These are phyloP conservation scores for Rhagologus leucostigma DNA, from an alignment of 2,113 vertebrate species.

Conservation along the genomic window DNA sequence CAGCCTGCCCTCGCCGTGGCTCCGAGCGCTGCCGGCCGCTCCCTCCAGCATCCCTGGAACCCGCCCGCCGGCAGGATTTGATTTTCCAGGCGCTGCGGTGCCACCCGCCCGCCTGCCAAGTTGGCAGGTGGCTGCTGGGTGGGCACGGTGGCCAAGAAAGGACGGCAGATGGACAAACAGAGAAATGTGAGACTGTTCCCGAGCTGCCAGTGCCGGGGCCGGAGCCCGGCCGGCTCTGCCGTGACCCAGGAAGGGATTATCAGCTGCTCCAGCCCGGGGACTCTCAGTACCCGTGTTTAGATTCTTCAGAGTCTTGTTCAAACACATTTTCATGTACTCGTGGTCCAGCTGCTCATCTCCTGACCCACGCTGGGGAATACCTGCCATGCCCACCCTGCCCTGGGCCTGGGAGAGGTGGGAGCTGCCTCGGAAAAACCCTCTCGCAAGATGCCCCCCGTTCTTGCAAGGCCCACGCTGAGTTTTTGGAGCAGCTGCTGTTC, in stretches of 20 bases:
- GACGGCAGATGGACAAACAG: not conserved
- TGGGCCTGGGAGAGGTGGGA: not conserved
- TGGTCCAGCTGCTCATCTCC: not conserved
- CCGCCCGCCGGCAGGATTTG: not conserved
- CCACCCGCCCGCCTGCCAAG: not conserved
- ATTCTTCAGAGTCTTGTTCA: not conserved
- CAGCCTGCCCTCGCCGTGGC: not conserved
- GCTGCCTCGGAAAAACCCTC: not conserved
- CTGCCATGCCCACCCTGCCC: not conserved
- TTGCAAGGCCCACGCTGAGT: not conserved
- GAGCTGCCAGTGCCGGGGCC: not conserved
- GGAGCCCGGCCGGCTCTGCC: not conserved
- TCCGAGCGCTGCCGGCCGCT: not conserved
- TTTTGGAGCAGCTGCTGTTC: slow-evolving; percentile 3
- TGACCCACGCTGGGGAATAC: not conserved
- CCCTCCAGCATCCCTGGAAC: slow-evolving; percentile 14
- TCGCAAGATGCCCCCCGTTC: not conserved
- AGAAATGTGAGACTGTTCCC: not conserved
- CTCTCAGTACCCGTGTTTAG: not conserved
- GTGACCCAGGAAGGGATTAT: not conserved
- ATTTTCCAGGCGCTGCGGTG: not conserved
- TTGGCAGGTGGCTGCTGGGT: not conserved
- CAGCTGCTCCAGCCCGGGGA: not conserved
- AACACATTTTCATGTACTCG: not conserved
- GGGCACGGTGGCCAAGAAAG: not conserved